Percentiles rank a stretch among this genome's conserved stretches.
Conservation (phyloP, 2,797 vertebrate species). For the Galaxias olidus region DNA sequence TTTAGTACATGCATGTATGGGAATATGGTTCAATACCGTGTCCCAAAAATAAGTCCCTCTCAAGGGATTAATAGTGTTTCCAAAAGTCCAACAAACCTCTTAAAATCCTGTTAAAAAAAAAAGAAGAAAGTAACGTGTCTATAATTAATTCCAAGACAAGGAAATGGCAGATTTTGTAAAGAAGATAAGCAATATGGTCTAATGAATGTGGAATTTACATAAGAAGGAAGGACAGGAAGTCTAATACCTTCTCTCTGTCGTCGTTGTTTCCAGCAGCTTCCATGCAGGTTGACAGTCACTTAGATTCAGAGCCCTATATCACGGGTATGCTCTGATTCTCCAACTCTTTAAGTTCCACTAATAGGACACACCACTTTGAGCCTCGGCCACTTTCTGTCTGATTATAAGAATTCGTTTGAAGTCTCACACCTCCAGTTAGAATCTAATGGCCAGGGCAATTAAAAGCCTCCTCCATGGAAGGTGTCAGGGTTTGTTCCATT, state of each 20-base stretch:
- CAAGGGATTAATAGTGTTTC: no score
- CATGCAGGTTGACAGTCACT: constrained; percentile 20
- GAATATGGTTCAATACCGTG: no score
- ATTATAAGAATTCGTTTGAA: constrained; percentile 7
- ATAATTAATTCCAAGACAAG: no score
- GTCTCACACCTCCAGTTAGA: constrained; percentile 1
- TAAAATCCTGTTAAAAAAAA: no score
- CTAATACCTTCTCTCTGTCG: constrained; percentile 21
- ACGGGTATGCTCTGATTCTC: constrained; percentile 15
- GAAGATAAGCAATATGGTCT: no score
- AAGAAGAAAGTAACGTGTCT: no score
- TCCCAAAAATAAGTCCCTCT: no score
- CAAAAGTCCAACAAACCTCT: no score
- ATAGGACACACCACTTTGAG: constrained; percentile 14
- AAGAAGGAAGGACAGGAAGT: neutral
- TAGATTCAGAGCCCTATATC: constrained; percentile 20
- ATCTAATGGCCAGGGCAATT: constrained; percentile 1
- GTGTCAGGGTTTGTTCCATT: constrained; percentile 36
- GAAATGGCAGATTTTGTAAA: no score
- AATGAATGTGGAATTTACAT: no score
- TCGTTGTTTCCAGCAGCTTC: constrained; percentile 8
- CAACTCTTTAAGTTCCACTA: constrained; percentile 20
- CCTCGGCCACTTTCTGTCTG: neutral
- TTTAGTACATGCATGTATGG: no score
- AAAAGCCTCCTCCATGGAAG: constrained; percentile 16